Evolutionary conservation across 2,797 vertebrate species (phyloP), one percentile per base, ranked within the genome.

Genomic region (Aratinga solstitialis): DNA sequence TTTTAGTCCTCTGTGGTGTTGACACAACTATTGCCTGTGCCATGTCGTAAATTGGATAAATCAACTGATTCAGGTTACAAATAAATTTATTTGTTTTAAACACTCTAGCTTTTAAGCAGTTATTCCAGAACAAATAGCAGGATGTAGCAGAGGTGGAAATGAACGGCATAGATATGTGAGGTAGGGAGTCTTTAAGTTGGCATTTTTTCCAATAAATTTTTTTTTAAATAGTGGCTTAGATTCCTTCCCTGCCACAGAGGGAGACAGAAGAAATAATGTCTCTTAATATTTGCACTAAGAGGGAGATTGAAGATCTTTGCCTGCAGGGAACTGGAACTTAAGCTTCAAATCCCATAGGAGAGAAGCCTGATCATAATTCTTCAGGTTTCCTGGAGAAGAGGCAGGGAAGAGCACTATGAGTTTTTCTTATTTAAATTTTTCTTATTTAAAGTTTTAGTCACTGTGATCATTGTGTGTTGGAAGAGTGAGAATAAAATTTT

Each of bases 281-380:
- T 27, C 9, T 29, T 48, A 10, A 19, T 8, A 2, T 66, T 88
- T 67, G 59, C 11, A 22, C 0, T 43, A n/a, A 47, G n/a, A 71
- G 18, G 3, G 10, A 77, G 13, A 2, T 27, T 54, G 30, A 43
- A 68, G 23, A 10, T 47, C 20, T 3, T 62, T 61, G 19, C 14
- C 21, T 69, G 9, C 42, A 13, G 5, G 20, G 7, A 6, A n/a
- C 20, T 40, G n/a, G 11, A 74, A 71, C 9, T 65, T 72, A 6
- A 0, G 0, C 17, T 51, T 78, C 19, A 19, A 15, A 4, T 89
- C 56, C 8, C 0, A 0, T 24, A 22, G 17, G 24, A 75, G 10
- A 32, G 15, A 78, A 32, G 30, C 36, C 30, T 71, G 29, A 16
- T 75, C 17, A 11, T 36, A 72, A 32, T 24, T 67, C 36, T 71